These are phyloP conservation scores for Myiothlypis coronata DNA, from an alignment of 2,797 vertebrate genomes.

Conservation along the genomic window DNA sequence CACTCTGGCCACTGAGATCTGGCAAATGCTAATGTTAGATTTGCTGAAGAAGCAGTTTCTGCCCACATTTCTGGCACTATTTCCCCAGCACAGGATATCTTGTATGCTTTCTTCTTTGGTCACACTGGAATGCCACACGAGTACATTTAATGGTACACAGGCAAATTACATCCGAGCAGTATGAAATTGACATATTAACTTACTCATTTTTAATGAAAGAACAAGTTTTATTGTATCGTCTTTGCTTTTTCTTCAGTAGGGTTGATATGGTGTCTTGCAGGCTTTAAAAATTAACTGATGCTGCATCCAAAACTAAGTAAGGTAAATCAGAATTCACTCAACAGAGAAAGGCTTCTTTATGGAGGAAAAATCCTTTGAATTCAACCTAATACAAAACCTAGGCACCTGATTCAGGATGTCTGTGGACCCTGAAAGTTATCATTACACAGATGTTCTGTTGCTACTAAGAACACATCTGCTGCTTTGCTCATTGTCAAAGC, in stretches of 20 bases:
- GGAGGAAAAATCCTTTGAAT: not conserved
- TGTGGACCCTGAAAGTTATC: not conserved
- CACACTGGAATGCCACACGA: not conserved
- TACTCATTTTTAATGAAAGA: not conserved
- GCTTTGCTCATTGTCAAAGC: not conserved
- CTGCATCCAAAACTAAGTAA: not conserved
- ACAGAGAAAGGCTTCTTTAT: not conserved
- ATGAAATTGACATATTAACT: not conserved
- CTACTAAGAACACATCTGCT: not conserved
- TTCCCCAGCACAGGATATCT: not conserved
- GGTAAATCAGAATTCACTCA: not conserved
- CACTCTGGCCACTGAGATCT: not conserved
- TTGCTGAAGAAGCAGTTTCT: not conserved
- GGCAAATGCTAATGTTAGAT: not conserved
- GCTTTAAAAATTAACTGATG: not conserved
- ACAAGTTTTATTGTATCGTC: not conserved
- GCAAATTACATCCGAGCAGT: not conserved
- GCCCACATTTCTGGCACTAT: not conserved
- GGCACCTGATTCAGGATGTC: not conserved
- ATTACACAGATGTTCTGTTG: not conserved
- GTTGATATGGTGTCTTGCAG: not conserved
- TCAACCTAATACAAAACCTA: not conserved
- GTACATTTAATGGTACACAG: not conserved
- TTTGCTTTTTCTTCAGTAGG: not conserved
- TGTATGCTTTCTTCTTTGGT: not conserved